phyloP scores from a whole-genome alignment of 2,797 vertebrate genomes.

The Coluber constrictor region DNA sequence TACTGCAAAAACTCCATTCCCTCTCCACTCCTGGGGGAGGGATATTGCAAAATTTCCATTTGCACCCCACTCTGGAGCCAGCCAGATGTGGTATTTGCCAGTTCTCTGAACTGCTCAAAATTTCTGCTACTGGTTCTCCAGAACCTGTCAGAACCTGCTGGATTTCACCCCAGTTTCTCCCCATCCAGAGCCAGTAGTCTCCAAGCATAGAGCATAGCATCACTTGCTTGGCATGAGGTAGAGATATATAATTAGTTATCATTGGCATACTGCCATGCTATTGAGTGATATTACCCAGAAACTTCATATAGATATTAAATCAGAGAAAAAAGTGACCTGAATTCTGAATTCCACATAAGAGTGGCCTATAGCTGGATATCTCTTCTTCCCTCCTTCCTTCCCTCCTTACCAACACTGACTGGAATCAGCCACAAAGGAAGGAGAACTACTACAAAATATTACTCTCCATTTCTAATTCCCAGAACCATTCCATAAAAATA shows the following conservation, averaged over 20 bases:
- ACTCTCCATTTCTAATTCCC: not conserved
- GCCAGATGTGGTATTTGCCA: too few species aligned
- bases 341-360: not conserved
- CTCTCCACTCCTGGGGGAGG: too few species aligned
- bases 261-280: not conserved
- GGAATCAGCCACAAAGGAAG: not conserved
- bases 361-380: not conserved
- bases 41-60: too few species aligned
- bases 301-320: not conserved
- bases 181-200: not conserved
- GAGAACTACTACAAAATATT: not conserved
- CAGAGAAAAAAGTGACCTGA: not conserved
- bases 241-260: not conserved
- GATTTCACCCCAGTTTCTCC: not conserved
- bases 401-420: not conserved
- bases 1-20: too few species aligned
- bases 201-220: not conserved
- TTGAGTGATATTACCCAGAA: not conserved
- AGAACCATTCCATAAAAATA: not conserved
- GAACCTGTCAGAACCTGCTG: too few species aligned
- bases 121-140: too few species aligned
- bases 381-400: not conserved
- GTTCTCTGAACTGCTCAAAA: too few species aligned
- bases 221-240: not conserved
- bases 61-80: too few species aligned